A percentile compares a stretch with the other conserved stretches of the same genome.
These are phyloP conservation scores for Ecliptopera silaceata DNA, from an alignment of 2,888 invertebrate genomes.

Conservation along the genomic window DNA sequence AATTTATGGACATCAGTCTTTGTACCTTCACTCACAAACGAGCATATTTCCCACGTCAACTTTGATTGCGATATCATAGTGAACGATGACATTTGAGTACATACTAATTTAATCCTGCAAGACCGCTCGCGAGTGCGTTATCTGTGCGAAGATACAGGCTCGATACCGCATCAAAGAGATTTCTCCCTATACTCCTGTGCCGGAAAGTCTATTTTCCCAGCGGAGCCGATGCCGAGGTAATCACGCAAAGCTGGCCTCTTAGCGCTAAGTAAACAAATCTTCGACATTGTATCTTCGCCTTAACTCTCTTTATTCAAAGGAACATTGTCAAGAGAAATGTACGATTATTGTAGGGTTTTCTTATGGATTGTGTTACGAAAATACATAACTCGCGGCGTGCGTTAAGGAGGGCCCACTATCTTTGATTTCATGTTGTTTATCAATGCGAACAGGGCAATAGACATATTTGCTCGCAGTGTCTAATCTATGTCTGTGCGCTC, in stretches of 20 bases:
- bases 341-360: slow-evolving; percentile 78
- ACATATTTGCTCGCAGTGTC: slow-evolving; percentile 64
- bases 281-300: slow-evolving; percentile 78
- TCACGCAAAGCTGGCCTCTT: slow-evolving; percentile 70
- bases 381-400: slow-evolving; percentile 70
- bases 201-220: slow-evolving; percentile 66
- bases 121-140: slow-evolving; percentile 59
- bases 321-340: slow-evolving; percentile 80
- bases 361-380: slow-evolving; percentile 79
- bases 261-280: slow-evolving; percentile 77
- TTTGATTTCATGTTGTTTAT: slow-evolving; percentile 75
- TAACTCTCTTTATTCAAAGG: slow-evolving; percentile 80
- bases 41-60: slow-evolving; percentile 81
- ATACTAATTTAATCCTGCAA: slow-evolving; percentile 71
- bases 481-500: slow-evolving; percentile 60
- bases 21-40: slow-evolving; percentile 70
- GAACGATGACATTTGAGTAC: slow-evolving; percentile 76
- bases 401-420: slow-evolving; percentile 71
- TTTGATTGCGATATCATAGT: slow-evolving; percentile 80
- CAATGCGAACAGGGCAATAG: slow-evolving; percentile 70
- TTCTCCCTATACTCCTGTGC: slow-evolving; percentile 55
- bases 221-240: slow-evolving; percentile 51
- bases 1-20: slow-evolving; percentile 70
- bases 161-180: slow-evolving; percentile 46
- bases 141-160: slow-evolving; percentile 60